Evolutionary conservation across 2,888 invertebrate genomes (phyloP).

Genomic region (Leptothorax acervorum): DNA sequence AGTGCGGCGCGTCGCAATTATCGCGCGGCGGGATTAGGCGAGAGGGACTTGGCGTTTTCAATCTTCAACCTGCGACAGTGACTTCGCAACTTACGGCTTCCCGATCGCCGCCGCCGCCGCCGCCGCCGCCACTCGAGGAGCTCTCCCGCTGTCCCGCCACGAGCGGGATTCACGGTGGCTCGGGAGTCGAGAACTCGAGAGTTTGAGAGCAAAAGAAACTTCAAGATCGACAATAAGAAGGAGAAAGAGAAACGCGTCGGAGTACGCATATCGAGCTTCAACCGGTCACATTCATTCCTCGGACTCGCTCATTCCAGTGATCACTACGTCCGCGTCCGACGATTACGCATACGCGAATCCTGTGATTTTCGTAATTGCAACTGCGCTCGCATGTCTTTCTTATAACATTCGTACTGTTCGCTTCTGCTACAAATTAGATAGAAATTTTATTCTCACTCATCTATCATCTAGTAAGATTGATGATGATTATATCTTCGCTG

Average conservation of each 20-base stretch:
- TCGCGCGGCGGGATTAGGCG: slow-evolving; percentile 50
- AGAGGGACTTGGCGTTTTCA: slow-evolving; percentile 46
- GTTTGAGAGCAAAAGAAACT: slow-evolving; percentile 31
- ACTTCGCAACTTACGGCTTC: slow-evolving; percentile 53
- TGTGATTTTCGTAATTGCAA: slow-evolving; percentile 8
- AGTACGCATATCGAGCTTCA: slow-evolving; percentile 30
- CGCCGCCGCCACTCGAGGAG: slow-evolving; percentile 8
- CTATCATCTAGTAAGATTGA: neutral
- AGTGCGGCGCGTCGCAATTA: slow-evolving; percentile 47
- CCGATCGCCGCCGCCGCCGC: slow-evolving; percentile 28
- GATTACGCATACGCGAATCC: slow-evolving; percentile 5
- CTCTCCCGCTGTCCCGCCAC: slow-evolving; percentile 31
- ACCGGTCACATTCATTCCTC: slow-evolving; percentile 25
- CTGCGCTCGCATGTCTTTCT: neutral
- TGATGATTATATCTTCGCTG: neutral
- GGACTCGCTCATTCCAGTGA: neutral
- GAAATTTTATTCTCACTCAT: neutral
- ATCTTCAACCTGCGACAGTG: slow-evolving; percentile 57
- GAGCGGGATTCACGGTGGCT: slow-evolving; percentile 32
- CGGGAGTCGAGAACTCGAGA: neutral
- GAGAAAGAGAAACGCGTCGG: slow-evolving; percentile 18
- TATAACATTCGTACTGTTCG: neutral
- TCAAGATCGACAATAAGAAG: slow-evolving; percentile 43
- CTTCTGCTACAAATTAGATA: neutral
- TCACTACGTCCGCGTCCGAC: neutral